Conservation (phyloP, 2,113 vertebrate genomes). For the Pachypanchax playfairii region DNA sequence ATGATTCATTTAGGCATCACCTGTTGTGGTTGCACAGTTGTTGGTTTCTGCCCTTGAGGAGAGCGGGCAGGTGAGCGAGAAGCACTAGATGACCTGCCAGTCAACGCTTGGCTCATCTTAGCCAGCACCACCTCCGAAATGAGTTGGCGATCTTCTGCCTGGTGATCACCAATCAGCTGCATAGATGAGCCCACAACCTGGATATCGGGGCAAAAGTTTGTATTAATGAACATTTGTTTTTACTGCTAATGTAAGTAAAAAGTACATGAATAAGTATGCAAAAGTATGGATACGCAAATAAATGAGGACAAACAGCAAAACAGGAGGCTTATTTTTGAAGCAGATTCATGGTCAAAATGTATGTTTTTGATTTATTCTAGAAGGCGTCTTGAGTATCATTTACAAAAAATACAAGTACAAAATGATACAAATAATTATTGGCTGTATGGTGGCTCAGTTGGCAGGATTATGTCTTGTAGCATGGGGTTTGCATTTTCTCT, state of each 20-base stretch:
- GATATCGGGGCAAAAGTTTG: background rate
- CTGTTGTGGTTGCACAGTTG: slow-evolving; percentile 91
- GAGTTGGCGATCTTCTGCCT: slow-evolving; percentile 91
- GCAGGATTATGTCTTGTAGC: no score
- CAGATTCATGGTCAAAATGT: background rate
- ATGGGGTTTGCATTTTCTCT: no score
- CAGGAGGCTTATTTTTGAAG: background rate
- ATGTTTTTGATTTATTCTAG: background rate
- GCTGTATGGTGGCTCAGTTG: no score
- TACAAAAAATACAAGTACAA: background rate
- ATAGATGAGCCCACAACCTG: slow-evolving; percentile 97
- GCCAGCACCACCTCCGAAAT: slow-evolving; percentile 90
- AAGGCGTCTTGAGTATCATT: background rate
- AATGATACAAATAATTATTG: background rate
- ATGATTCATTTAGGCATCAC: slow-evolving; percentile 66
- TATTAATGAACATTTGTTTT: background rate
- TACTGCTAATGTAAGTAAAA: no score
- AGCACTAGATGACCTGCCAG: slow-evolving; percentile 71
- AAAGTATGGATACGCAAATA: slow-evolving; percentile 1
- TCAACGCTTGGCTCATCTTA: slow-evolving; percentile 89
- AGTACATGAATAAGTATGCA: no score
- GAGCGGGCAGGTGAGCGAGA: slow-evolving; percentile 80
- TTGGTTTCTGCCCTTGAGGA: slow-evolving; percentile 84
- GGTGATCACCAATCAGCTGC: slow-evolving; percentile 96
- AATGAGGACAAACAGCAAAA: background rate